phyloP scores from a whole-genome alignment of 2,888 invertebrate genomes.

The Diloba caeruleocephala region DNA sequence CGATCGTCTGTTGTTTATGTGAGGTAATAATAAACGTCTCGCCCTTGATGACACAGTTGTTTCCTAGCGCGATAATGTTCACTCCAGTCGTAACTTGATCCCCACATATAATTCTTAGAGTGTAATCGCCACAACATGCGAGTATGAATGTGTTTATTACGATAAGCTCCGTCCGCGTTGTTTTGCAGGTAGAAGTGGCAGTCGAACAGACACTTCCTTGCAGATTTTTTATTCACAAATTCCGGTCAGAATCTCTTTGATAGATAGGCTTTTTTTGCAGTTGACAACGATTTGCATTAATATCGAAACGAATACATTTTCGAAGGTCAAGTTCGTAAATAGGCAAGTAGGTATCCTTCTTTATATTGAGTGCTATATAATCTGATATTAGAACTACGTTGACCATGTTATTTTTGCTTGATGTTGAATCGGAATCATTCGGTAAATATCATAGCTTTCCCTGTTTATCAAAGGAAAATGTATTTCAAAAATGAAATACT shows the following conservation, averaged over 20 bases:
- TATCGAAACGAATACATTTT: not conserved
- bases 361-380: too few species aligned
- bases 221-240: conserved; percentile 2
- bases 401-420: too few species aligned
- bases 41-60: conserved; percentile 6
- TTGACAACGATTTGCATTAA: not conserved
- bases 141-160: conserved; percentile 7
- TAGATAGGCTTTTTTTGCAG: conserved; percentile 5
- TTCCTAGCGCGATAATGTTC: conserved; percentile 1
- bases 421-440: too few species aligned
- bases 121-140: conserved; percentile 3
- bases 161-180: conserved; percentile 1
- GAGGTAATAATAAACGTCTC: conserved; percentile 3
- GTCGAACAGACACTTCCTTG: not conserved
- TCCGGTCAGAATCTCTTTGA: conserved; percentile 4
- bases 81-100: conserved; percentile 6
- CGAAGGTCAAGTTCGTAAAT: too few species aligned
- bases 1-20: conserved; percentile 1
- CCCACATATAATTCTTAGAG: conserved; percentile 6
- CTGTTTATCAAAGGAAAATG: too few species aligned
- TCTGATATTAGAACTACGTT: too few species aligned
- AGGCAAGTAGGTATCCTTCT: too few species aligned
- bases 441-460: too few species aligned
- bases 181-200: not conserved
- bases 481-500: too few species aligned